phyloP scores from a whole-genome alignment of 1,140 invertebrate species.

The Holotrichia oblita region DNA sequence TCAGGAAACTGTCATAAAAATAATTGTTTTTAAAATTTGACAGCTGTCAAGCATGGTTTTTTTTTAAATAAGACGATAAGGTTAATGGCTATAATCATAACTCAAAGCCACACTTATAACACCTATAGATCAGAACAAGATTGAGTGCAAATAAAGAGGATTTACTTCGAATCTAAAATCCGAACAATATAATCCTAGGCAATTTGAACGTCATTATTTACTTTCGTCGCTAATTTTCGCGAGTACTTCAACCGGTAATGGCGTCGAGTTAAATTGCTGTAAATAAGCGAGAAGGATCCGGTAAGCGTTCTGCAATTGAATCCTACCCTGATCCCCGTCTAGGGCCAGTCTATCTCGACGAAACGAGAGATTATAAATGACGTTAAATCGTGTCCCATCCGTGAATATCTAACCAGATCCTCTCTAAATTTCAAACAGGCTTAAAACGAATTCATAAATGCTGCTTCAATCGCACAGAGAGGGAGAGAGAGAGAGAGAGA shows the following conservation, averaged over 20 bases:
- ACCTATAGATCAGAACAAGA: no score
- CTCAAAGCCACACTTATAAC: no score
- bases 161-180: background rate
- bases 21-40: no score
- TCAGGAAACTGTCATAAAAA: no score
- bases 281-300: conserved; percentile 2
- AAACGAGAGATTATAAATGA: conserved; percentile 20
- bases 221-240: conserved; percentile 11
- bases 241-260: conserved; percentile 11
- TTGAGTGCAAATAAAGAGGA: background rate
- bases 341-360: background rate
- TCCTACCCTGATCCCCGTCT: conserved; percentile 8
- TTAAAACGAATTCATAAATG: no score
- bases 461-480: no score
- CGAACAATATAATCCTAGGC: conserved; percentile 18
- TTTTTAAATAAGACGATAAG: no score
- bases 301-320: conserved; percentile 6
- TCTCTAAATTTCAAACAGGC: no score
- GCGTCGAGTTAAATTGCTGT: background rate
- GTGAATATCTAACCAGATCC: no score
- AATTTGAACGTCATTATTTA: conserved; percentile 27
- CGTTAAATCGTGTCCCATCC: background rate
- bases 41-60: no score
- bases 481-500: no score
- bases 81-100: no score